Evolutionary conservation across 1,140 invertebrate species (phyloP), one percentile per base, ranked within the genome.

Genomic region (Camponotus pennsylvanicus): DNA sequence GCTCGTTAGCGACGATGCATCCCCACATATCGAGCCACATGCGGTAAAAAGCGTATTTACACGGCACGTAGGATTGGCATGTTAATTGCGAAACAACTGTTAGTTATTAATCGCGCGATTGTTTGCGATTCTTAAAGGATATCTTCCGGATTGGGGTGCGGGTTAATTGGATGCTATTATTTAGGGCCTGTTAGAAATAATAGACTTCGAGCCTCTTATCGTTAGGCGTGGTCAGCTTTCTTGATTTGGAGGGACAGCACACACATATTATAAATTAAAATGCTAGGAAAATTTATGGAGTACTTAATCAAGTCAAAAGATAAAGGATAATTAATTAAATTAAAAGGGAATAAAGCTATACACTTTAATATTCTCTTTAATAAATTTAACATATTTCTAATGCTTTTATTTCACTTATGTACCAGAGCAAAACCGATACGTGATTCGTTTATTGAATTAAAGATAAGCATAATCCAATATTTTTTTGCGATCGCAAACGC

Each of bases 1-100:
- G 88, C 91, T 92, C 90, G 91, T 92, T 92, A 92, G 63, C 83
- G 85, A 89, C 85, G 73, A 87, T 57, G 77, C 57, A 70, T 21
- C 40, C 37, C 21, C 7, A 18, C 34, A 71, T 61, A 61, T 75
- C 69, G 57, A 69, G 57, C 55, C 67, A 52, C 78, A 79, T 57
- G 67, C 80, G 73, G 79, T 61, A 42, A 85, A 73, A 66, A 52
- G 27, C 37, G 11, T 57, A 49, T 87, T 89, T 69, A 32, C 52
- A 79, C 69, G 79, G 86, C 45, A 66, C 73, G n/a, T 85, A 42
- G 45, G 27, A 49, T 37, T 40, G 49, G 40, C 55, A 59, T 21
- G 45, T 57, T 15, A 37, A 13, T 49, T 49, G 45, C 13, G 11
- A 32, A 63, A 21, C 42, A 27, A 7, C 57, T 42, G 55, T 45